A percentile compares a stretch with the other conserved stretches of the same genome.
phyloP scores from a whole-genome alignment of 2,113 vertebrate genomes.

The Aplodontia rufa region DNA sequence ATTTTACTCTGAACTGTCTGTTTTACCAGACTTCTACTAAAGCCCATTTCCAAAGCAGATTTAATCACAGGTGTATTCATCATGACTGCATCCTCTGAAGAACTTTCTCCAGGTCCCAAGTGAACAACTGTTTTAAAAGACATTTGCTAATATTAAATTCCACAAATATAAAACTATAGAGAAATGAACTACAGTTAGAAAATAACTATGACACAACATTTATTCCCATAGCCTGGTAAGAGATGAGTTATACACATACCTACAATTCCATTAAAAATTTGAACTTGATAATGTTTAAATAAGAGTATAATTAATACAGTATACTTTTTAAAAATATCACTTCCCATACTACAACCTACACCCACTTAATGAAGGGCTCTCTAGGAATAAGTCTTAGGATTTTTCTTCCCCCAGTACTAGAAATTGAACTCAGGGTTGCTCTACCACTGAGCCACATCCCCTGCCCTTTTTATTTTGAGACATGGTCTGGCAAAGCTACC shows the following conservation, averaged over 20 bases:
- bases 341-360: not conserved
- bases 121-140: constrained; percentile 88
- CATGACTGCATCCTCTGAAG: constrained; percentile 93
- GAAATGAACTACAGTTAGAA: no score
- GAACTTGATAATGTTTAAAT: not conserved
- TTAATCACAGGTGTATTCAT: constrained; percentile 96
- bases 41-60: constrained; percentile 97
- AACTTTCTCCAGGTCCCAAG: constrained; percentile 90
- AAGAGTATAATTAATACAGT: not conserved
- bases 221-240: not conserved
- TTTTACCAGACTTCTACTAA: constrained; percentile 92
- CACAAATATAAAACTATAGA: not conserved
- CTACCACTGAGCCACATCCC: no score
- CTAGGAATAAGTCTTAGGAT: not conserved
- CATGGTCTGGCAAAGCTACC: no score
- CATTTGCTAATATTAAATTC: constrained; percentile 41
- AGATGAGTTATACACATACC: not conserved
- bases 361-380: not conserved
- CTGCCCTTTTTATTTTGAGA: no score
- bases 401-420: no score
- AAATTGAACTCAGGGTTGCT: no score
- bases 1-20: constrained; percentile 96
- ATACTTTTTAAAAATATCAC: not conserved
- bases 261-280: not conserved
- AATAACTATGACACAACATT: not conserved